phyloP scores from a whole-genome alignment of 2,113 vertebrate genomes.

The rat (Rattus norvegicus) region GRCr8 NC_086030.1:50476001-50476500 shows the following conservation, averaged over 20 bases:
- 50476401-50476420: too few species aligned
- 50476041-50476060: rapidly evolving
- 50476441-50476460: background rate
- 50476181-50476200: background rate
- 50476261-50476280: background rate
- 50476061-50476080: too few species aligned
- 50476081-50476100: background rate
- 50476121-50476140: background rate
- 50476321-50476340: background rate
- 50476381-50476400: background rate
- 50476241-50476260: too few species aligned
- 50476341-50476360: background rate
- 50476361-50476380: background rate
- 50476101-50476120: rapidly evolving
- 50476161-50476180: too few species aligned
- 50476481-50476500: background rate
- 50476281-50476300: background rate
- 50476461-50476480: background rate
- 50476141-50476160: rapidly evolving
- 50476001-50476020: background rate
- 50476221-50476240: background rate
- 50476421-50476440: background rate
- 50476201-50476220: background rate
- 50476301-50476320: background rate
- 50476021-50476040: background rate